phyloP scores from a whole-genome alignment of 2,113 vertebrate species.

The Uropsilus gracilis region DNA sequence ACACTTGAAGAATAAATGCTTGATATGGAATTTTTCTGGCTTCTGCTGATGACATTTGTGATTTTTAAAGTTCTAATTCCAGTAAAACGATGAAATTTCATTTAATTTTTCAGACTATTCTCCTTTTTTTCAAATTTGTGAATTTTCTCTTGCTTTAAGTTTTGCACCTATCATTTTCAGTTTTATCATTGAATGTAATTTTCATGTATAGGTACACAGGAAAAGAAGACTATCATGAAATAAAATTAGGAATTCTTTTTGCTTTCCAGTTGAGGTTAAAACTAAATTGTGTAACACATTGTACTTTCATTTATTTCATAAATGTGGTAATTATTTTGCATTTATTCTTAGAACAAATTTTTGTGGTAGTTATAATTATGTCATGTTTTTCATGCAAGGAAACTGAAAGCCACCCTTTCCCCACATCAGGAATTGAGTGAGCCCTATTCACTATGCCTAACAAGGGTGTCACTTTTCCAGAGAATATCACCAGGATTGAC shows the following conservation, averaged over 20 bases:
- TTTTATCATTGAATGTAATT: slow-evolving; percentile 44
- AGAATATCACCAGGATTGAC: no score
- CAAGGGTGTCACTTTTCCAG: no score
- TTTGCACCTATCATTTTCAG: slow-evolving; percentile 57
- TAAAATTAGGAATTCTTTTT: slow-evolving; percentile 68
- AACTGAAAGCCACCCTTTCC: no score
- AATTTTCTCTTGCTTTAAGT: slow-evolving; percentile 60
- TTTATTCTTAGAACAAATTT: no score
- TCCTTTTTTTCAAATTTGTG: not conserved
- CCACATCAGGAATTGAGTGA: no score
- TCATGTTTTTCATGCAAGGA: no score
- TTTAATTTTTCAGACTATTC: slow-evolving; percentile 64
- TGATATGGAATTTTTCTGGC: slow-evolving; percentile 33
- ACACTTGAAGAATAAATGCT: not conserved
- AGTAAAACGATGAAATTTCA: slow-evolving; percentile 52
- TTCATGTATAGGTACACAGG: not conserved
- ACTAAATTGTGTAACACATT: not conserved
- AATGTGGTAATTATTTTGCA: no score
- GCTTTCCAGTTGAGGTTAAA: slow-evolving; percentile 58
- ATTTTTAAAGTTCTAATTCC: slow-evolving; percentile 70
- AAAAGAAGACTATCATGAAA: slow-evolving; percentile 43
- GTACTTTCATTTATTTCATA: no score
- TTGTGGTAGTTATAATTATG: no score
- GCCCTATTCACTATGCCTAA: no score
- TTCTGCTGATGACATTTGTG: slow-evolving; percentile 35